A percentile compares a stretch with the other conserved stretches of the same genome.
These are phyloP conservation scores for Phragmatobia fuliginosa DNA, from an alignment of 2,888 invertebrate species.

Conservation along the genomic window DNA sequence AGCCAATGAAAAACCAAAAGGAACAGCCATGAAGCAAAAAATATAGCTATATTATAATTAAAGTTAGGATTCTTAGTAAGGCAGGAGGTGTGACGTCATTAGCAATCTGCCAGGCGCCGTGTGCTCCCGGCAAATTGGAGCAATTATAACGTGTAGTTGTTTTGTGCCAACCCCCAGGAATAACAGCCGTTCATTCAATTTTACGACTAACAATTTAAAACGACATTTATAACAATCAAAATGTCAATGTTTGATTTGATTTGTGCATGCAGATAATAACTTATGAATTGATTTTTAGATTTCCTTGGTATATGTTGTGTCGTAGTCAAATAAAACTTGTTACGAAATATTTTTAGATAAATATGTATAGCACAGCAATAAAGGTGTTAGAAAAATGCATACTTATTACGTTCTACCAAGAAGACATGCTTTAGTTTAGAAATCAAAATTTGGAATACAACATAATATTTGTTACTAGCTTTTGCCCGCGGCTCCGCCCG, in stretches of 20 bases:
- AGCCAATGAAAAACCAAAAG: background rate
- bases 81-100: slow-evolving; percentile 75
- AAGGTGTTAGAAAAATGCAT: too few species aligned
- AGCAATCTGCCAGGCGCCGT: slow-evolving; percentile 67
- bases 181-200: slow-evolving; percentile 33
- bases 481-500: too few species aligned
- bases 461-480: too few species aligned
- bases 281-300: background rate
- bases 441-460: too few species aligned
- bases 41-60: background rate
- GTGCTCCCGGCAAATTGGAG: slow-evolving; percentile 75
- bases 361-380: too few species aligned
- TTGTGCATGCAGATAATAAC: background rate
- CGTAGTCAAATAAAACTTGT: background rate
- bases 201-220: slow-evolving; percentile 40
- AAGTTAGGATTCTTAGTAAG: slow-evolving; percentile 47
- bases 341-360: background rate
- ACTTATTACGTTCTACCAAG: too few species aligned
- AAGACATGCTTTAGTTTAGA: too few species aligned
- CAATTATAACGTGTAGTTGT: slow-evolving; percentile 74
- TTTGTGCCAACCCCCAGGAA: slow-evolving; percentile 58
- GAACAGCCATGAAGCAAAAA: background rate
- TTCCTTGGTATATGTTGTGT: background rate
- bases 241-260: slow-evolving; percentile 13
- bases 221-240: slow-evolving; percentile 45